phyloP scores from a whole-genome alignment of 1,140 invertebrate genomes.

The Atta colombica region DNA sequence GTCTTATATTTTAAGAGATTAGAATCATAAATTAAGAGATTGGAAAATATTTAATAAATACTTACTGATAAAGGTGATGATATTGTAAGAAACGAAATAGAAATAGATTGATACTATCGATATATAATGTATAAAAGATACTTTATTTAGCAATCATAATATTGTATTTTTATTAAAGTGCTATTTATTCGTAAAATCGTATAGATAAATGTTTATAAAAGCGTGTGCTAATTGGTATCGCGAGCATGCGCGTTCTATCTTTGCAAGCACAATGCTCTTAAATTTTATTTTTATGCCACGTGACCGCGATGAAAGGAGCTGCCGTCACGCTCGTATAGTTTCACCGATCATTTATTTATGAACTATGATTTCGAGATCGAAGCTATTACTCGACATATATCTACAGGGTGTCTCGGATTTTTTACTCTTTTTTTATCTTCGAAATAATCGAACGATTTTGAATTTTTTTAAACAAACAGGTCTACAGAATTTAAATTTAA shows the following conservation, averaged over 20 bases:
- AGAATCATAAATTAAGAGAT: neutral
- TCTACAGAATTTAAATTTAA: neutral
- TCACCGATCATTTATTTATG: conserved; percentile 48
- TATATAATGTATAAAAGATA: neutral
- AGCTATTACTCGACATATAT: neutral
- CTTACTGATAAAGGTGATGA: neutral
- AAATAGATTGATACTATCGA: neutral
- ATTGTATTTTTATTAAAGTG: neutral
- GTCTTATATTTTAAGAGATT: conserved; percentile 31
- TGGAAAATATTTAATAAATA: neutral
- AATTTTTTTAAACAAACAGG: neutral
- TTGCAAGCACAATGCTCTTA: conserved; percentile 28
- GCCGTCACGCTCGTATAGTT: conserved; percentile 31
- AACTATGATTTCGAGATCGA: conserved; percentile 50
- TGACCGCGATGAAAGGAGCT: conserved; percentile 50
- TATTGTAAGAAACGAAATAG: neutral
- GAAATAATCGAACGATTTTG: neutral
- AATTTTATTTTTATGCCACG: conserved; percentile 61
- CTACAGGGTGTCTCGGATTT: conserved; percentile 1
- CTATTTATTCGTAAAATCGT: conserved; percentile 4
- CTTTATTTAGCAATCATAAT: conserved; percentile 15
- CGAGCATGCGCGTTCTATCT: conserved; percentile 41
- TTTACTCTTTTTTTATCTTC: neutral
- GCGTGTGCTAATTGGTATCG: conserved; percentile 34
- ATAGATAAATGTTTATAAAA: neutral